These are phyloP conservation scores for Nyctibius bracteatus DNA, from an alignment of 2,113 vertebrate genomes.

Conservation along the genomic window DNA sequence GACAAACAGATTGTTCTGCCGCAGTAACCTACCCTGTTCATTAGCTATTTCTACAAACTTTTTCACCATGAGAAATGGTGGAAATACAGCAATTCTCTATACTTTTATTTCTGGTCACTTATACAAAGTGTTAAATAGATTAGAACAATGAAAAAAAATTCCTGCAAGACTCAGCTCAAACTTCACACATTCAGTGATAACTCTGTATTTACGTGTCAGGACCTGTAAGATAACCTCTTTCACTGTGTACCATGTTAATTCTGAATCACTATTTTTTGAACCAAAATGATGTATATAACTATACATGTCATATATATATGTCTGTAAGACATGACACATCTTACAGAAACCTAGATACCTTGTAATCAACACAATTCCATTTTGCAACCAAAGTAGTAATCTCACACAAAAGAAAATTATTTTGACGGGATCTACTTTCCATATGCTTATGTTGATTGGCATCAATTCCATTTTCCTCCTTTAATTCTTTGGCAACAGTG, in stretches of 20 bases:
- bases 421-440: slow-evolving; percentile 2
- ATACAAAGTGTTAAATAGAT: neutral
- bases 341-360: neutral
- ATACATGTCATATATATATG: neutral
- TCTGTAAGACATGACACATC: neutral
- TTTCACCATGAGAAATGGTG: neutral
- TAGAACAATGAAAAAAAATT: neutral
- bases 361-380: neutral
- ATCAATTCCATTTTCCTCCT: neutral
- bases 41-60: neutral
- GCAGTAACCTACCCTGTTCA: neutral
- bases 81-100: neutral
- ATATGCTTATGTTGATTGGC: neutral
- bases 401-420: slow-evolving; percentile 13
- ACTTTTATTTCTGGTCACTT: neutral
- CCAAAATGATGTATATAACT: neutral
- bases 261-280: neutral
- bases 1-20: neutral
- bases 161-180: neutral
- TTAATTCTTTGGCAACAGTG: slow-evolving; percentile 2
- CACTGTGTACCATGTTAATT: neutral
- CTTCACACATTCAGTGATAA: neutral
- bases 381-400: neutral
- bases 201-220: neutral
- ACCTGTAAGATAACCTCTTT: neutral